Evolutionary conservation across 2,797 vertebrate genomes (phyloP).

Genomic region (Furcifer pardalis): DNA sequence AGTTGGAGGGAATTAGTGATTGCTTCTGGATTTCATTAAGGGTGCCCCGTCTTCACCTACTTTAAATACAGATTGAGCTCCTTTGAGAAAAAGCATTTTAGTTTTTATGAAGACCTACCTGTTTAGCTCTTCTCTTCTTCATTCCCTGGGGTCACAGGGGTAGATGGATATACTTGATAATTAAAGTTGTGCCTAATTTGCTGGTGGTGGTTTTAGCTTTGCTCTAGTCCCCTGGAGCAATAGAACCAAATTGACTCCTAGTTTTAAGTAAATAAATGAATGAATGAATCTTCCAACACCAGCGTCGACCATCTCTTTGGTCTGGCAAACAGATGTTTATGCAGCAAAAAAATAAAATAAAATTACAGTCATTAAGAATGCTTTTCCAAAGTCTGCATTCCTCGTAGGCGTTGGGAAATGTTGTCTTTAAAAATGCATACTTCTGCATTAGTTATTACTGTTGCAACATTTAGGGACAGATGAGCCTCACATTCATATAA

Average conservation of each 20-base stretch:
- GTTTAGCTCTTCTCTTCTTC: not conserved
- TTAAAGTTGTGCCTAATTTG: not conserved
- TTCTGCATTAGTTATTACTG: constrained; percentile 2
- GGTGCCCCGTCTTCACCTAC: not conserved
- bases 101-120: not conserved
- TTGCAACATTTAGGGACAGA: not conserved
- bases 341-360: not conserved
- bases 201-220: too few relatives aligned
- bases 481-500: not conserved
- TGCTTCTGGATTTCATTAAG: not conserved
- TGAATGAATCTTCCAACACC: not conserved
- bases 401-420: not conserved
- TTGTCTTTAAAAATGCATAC: not conserved
- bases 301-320: not conserved
- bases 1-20: not conserved
- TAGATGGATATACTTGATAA: constrained; percentile 22
- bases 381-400: not conserved
- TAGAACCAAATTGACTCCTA: not conserved
- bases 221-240: not conserved
- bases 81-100: not conserved
- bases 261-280: constrained; percentile 7
- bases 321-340: not conserved
- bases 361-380: not conserved
- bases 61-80: not conserved
- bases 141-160: not conserved